phyloP scores from a whole-genome alignment of 2,113 vertebrate species.

The Phaetusa simplex region DNA sequence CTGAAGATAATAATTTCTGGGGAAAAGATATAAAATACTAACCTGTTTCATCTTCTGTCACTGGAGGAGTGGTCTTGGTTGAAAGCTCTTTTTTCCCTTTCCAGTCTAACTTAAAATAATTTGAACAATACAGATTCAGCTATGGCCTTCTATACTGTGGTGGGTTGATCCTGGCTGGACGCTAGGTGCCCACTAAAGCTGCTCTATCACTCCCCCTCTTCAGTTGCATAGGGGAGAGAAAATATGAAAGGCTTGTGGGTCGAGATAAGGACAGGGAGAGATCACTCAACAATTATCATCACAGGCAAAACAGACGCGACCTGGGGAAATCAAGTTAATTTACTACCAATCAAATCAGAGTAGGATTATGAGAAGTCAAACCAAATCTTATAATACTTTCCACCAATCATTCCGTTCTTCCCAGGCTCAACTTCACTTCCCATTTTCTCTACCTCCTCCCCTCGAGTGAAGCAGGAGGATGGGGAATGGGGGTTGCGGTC shows the following conservation, averaged over 20 bases:
- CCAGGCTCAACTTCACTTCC: background rate
- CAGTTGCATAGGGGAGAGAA: background rate
- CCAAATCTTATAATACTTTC: background rate
- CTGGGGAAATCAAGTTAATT: background rate
- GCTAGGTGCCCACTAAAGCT: background rate
- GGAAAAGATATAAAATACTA: background rate
- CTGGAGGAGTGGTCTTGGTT: background rate
- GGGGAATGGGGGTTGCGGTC: fast-evolving
- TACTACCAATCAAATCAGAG: background rate
- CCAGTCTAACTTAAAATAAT: background rate
- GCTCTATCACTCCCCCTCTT: background rate
- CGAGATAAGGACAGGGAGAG: background rate
- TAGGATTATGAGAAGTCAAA: background rate
- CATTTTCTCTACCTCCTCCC: background rate
- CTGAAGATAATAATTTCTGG: background rate
- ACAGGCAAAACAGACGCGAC: fast-evolving
- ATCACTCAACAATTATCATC: background rate
- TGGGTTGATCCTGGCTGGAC: background rate
- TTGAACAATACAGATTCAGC: background rate
- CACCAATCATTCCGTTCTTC: background rate
- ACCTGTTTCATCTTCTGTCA: background rate
- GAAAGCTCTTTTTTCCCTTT: background rate
- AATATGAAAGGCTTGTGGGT: fast-evolving
- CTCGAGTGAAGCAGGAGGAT: fast-evolving
- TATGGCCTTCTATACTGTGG: background rate